Percentiles rank a stretch among this genome's conserved stretches.
Conservation (phyloP, 2,113 vertebrate species). For the Oplegnathus fasciatus region DNA sequence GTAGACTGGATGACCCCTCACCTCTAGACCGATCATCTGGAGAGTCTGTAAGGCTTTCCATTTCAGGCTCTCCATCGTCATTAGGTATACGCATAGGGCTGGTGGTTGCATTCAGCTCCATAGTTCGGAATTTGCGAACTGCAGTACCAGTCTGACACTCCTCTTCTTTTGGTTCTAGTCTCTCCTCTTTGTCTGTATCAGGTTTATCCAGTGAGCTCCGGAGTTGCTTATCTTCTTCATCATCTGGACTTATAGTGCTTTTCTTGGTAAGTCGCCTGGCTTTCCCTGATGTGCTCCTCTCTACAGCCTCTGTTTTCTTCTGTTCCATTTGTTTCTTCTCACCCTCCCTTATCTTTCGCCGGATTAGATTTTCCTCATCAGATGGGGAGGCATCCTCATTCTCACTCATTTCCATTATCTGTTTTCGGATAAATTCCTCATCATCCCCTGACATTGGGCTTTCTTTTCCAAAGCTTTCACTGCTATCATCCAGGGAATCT, state of each 20-base stretch:
- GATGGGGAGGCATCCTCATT: constrained; percentile 95
- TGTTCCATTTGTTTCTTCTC: constrained; percentile 83
- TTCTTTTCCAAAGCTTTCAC: constrained; percentile 92
- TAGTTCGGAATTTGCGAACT: constrained; percentile 83
- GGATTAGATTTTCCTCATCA: constrained; percentile 89
- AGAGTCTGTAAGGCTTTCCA: constrained; percentile 96
- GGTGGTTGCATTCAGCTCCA: constrained; percentile 91
- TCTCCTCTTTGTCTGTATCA: constrained; percentile 85
- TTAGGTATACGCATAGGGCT: constrained; percentile 79
- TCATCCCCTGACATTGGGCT: constrained; percentile 93
- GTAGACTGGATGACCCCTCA: constrained; percentile 96
- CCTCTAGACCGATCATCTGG: constrained; percentile 96
- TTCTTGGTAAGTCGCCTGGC: constrained; percentile 88
- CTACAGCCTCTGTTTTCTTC: constrained; percentile 83
- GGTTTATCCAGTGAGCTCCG: constrained; percentile 86
- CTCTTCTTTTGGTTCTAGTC: constrained; percentile 79
- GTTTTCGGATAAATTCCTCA: constrained; percentile 94
- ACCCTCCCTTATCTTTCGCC: constrained; percentile 88
- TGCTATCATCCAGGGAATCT: constrained; percentile 95
- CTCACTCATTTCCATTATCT: constrained; percentile 97
- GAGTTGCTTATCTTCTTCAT: constrained; percentile 87
- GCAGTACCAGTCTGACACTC: constrained; percentile 69
- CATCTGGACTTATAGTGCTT: constrained; percentile 89
- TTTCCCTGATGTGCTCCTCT: constrained; percentile 84
- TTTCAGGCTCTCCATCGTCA: constrained; percentile 91